phyloP scores from a whole-genome alignment of 2,113 vertebrate genomes.

The Panthera tigris region DNA sequence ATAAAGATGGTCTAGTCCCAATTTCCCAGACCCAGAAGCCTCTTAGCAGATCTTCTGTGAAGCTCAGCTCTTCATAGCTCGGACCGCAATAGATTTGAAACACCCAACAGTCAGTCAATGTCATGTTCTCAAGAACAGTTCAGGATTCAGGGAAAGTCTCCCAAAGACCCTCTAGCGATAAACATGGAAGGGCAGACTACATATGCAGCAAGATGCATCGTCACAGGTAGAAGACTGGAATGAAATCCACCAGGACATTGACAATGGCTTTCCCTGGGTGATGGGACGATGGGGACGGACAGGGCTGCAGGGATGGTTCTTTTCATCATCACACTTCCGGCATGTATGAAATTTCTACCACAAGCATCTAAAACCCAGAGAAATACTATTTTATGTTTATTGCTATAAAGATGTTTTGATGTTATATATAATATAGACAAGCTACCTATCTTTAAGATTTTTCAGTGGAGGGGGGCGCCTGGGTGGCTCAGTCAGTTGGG shows the following conservation, averaged over 20 bases:
- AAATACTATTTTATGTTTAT: neutral
- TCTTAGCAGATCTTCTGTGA: neutral
- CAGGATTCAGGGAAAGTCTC: neutral
- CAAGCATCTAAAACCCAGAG: neutral
- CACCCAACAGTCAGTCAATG: neutral
- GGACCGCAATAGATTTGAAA: neutral
- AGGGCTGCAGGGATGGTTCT: neutral
- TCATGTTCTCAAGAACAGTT: neutral
- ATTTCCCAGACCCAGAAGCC: neutral
- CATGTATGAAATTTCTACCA: neutral
- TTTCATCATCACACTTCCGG: neutral
- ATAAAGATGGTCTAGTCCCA: neutral
- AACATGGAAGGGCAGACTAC: neutral
- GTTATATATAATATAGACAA: neutral
- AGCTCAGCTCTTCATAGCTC: neutral
- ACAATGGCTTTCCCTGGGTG: neutral
- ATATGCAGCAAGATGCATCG: neutral
- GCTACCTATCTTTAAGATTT: neutral
- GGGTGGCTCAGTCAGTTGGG: too few species aligned
- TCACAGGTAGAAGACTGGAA: neutral
- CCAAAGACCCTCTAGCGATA: neutral
- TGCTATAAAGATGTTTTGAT: neutral
- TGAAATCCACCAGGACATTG: neutral
- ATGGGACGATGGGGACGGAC: accelerated
- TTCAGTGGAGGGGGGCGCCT: neutral